A percentile compares a stretch with the other conserved stretches of the same genome.
Conservation (phyloP, 2,113 vertebrate genomes). For the Odontophorus gujanensis region DNA sequence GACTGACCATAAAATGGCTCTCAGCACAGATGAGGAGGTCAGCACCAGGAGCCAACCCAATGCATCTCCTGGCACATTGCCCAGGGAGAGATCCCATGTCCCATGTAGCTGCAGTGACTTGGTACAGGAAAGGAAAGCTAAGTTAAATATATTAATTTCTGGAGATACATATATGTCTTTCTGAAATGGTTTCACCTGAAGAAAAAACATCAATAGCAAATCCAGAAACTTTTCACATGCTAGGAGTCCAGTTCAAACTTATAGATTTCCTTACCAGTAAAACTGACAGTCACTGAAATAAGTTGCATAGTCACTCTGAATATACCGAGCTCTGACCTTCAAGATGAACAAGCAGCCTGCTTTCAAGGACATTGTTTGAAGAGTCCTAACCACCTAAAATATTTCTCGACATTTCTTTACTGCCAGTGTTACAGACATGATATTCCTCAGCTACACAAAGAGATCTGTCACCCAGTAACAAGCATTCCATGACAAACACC, state of each 20-base stretch:
- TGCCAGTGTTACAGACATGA: background rate
- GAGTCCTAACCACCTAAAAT: background rate
- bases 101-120: background rate
- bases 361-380: background rate
- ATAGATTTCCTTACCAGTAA: background rate
- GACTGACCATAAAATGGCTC: background rate
- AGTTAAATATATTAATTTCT: background rate
- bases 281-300: background rate
- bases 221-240: background rate
- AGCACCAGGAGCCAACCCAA: background rate
- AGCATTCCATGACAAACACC: background rate
- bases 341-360: background rate
- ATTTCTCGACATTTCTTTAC: background rate
- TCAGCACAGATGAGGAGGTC: background rate
- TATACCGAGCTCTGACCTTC: background rate
- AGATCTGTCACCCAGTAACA: background rate
- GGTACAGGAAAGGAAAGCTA: background rate
- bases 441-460: background rate
- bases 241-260: background rate
- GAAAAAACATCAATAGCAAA: background rate
- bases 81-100: fast-evolving
- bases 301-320: background rate
- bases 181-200: background rate
- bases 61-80: fast-evolving
- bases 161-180: background rate